Base-by-base conservation (phyloP, 2,797 vertebrate species). In the Sebastes ruberrimus region DNA sequence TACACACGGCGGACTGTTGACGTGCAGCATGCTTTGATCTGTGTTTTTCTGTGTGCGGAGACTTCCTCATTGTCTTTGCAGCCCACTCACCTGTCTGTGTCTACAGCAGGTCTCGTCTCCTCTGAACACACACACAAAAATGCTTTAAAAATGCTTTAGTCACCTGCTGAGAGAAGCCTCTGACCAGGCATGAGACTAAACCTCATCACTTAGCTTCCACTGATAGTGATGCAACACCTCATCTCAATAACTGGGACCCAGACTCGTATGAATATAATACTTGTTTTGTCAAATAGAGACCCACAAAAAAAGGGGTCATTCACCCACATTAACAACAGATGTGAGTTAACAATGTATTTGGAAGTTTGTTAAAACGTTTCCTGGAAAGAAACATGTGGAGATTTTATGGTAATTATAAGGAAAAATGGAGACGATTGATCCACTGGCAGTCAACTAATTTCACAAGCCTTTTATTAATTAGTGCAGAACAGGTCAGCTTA, bases 21-120 rank as follows among this genome's bases (percentile, higher is more conserved):
- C 61, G 18, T 25, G 77, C 76, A 61, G 38, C 56, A 52, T 6
- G 75, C 94, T 95, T 95, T 95, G 93, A 95, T 93, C 75, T 88
- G 82, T 86, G 86, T 85, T 88, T 91, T 91, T 89, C 80, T 74
- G 77, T 59, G 74, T 76, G 84, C 46, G 8, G 76, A 88, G 88
- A 90, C 90, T 89, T 91, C 91, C 92, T 92, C 46, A 38, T 90
- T 79, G 86, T 88, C 88, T 81, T 76, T 85, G 83, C 74, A 30
- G 81, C 74, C 86, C 63, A 83, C 89, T 93, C 92, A 92, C 88
- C 92, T 93, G 92, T 92, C 93, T 89, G 82, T 42, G 82, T 91
- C 88, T 88, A 52, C 84, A 67, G 65, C 76, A 74, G 49, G 72
- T 86, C 74, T 75, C 3, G 66, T 73, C 85, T 89, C 68, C 60